Percentiles rank a stretch among this genome's conserved stretches.
Conservation (phyloP, 2,113 vertebrate genomes). For the Herpetotheres cachinnans region DNA sequence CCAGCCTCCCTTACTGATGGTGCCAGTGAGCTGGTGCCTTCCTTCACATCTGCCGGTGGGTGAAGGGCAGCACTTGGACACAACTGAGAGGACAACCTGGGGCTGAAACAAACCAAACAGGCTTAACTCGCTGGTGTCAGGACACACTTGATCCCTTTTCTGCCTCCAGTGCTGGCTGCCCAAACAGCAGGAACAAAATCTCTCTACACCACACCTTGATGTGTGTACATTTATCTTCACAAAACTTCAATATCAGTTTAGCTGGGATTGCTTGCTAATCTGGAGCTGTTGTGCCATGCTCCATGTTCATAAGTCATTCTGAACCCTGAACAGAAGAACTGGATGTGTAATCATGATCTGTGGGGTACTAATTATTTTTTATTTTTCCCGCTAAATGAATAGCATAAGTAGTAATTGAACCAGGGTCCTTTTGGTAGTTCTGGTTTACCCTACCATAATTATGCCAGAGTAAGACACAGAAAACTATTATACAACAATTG, state of each 20-base stretch:
- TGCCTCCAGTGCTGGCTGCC: neutral
- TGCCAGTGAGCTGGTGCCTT: neutral
- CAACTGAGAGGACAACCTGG: neutral
- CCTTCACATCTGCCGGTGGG: accelerated
- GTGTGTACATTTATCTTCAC: neutral
- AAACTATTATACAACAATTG: neutral
- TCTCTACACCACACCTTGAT: neutral
- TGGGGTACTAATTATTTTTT: neutral
- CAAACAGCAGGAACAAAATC: neutral
- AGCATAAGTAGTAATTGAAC: neutral
- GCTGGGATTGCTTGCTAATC: neutral
- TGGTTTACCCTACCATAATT: neutral
- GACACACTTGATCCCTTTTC: neutral
- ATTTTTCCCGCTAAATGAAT: neutral
- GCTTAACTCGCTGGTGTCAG: neutral
- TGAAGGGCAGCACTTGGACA: neutral
- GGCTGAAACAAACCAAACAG: neutral
- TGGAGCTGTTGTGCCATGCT: neutral
- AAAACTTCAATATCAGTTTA: neutral
- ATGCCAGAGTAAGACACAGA: neutral
- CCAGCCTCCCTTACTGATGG: neutral
- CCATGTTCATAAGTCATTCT: neutral
- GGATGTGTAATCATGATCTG: neutral
- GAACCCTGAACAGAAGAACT: neutral
- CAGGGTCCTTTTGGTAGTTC: neutral